phyloP scores from a whole-genome alignment of 2,113 vertebrate genomes.

The Micromys minutus region DNA sequence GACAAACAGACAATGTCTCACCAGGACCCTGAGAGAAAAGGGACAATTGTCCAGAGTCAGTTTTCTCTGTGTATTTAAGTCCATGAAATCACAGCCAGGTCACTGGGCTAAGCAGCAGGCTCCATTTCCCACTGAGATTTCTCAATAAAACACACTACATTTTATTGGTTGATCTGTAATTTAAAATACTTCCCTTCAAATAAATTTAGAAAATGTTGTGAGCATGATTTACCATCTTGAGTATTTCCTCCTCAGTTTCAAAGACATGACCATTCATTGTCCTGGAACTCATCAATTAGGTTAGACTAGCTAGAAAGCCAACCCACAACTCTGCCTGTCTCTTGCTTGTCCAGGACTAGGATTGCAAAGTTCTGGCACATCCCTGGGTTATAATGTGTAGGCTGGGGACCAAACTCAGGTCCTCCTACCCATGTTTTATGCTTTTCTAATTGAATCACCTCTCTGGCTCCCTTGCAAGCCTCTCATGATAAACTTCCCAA shows the following conservation, averaged over 20 bases:
- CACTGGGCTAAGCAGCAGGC: fast-evolving
- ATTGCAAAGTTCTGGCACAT: fast-evolving
- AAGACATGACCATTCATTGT: no score
- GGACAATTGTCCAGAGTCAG: background rate
- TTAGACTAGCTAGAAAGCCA: background rate
- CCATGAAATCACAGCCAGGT: no score
- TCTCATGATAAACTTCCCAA: background rate
- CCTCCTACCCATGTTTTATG: no score
- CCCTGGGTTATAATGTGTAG: fast-evolving
- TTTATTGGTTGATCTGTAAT: no score
- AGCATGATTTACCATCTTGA: no score
- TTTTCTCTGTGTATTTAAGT: background rate
- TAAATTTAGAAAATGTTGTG: background rate
- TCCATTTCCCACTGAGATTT: no score
- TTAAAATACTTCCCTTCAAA: background rate
- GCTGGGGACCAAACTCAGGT: background rate
- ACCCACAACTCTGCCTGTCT: background rate
- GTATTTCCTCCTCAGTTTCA: background rate
- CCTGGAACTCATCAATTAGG: background rate
- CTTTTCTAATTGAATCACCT: background rate
- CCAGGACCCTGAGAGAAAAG: background rate
- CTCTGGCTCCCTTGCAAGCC: background rate
- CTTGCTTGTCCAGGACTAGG: no score
- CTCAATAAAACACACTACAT: no score
- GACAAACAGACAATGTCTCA: fast-evolving